Evolutionary conservation across 2,888 invertebrate species (phyloP).

Genomic region (Chrysina gloriosa): DNA sequence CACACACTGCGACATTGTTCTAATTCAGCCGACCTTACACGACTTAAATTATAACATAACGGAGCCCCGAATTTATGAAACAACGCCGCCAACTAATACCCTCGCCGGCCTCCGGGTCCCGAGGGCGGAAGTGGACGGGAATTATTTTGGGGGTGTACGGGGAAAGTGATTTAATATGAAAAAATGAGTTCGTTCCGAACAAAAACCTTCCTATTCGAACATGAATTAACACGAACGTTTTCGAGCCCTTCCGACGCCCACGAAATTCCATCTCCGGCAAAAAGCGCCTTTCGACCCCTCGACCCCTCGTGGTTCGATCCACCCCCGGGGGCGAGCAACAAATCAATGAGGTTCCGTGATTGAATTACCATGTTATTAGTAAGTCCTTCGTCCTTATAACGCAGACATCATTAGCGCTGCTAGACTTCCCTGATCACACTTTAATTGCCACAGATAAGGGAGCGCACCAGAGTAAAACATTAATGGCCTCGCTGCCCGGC

Average conservation of each 20-base stretch:
- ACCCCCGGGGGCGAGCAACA: background rate
- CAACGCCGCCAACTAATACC: no score
- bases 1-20: no score
- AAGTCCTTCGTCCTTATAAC: slow-evolving; percentile 42
- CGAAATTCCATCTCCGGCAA: background rate
- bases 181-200: no score
- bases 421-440: slow-evolving; percentile 40
- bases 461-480: slow-evolving; percentile 30
- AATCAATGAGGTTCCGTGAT: slow-evolving; percentile 41
- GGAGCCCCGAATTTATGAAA: no score
- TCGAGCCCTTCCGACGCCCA: background rate
- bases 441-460: slow-evolving; percentile 43
- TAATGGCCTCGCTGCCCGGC: slow-evolving; percentile 30
- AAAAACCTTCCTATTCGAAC: no score
- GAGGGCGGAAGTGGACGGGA: no score
- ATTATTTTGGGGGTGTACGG: no score
- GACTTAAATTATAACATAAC: no score
- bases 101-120: no score
- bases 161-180: no score
- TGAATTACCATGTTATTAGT: slow-evolving; percentile 46
- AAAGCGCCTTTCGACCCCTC: background rate
- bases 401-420: slow-evolving; percentile 43
- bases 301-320: background rate
- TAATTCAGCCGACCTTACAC: no score
- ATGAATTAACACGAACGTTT: no score